phyloP scores from a whole-genome alignment of 2,113 vertebrate species.

The Ophthalmotilapia sp. region DNA sequence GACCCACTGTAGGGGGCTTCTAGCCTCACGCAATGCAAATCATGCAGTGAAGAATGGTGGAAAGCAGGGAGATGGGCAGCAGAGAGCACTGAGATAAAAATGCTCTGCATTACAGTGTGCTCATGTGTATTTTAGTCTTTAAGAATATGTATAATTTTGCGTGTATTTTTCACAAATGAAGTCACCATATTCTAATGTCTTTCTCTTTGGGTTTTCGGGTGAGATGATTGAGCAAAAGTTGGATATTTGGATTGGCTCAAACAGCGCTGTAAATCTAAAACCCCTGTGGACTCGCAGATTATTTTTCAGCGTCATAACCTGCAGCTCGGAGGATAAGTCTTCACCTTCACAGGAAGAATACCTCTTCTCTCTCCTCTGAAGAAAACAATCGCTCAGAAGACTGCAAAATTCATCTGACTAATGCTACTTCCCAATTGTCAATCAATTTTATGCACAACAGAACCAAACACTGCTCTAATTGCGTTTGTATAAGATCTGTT shows the following conservation, averaged over 20 bases:
- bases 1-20: constrained; percentile 19
- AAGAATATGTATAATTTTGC: neutral
- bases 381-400: constrained; percentile 7
- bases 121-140: neutral
- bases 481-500: constrained; percentile 51
- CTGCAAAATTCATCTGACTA: neutral
- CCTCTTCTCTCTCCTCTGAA: neutral
- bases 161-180: neutral
- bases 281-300: constrained; percentile 3
- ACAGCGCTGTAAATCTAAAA: constrained; percentile 19
- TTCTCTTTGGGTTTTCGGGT: neutral
- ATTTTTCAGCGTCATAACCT: constrained; percentile 26
- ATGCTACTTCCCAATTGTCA: constrained; percentile 28
- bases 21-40: constrained; percentile 34
- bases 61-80: neutral
- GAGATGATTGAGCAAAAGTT: constrained; percentile 17
- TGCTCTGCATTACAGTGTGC: neutral
- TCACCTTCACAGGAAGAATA: constrained; percentile 3
- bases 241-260: constrained; percentile 21
- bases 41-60: constrained; percentile 2
- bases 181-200: neutral
- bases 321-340: neutral
- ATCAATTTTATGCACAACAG: constrained; percentile 43
- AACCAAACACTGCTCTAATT: constrained; percentile 49
- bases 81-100: neutral